Percentiles rank a stretch among this genome's conserved stretches.
phyloP scores from a whole-genome alignment of 2,888 invertebrate species.

The Abrostola tripartita region DNA sequence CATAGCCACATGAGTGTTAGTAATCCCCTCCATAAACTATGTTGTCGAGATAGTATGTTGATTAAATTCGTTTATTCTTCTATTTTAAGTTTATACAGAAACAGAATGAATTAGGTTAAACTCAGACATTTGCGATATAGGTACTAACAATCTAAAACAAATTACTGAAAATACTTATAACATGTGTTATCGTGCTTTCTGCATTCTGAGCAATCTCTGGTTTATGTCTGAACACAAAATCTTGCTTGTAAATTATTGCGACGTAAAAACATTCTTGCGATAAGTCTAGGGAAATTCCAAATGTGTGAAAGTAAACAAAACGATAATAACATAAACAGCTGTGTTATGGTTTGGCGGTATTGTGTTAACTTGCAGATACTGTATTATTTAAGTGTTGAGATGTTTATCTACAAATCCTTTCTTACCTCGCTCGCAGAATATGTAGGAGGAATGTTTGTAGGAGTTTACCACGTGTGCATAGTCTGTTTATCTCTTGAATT shows the following conservation, averaged over 20 bases:
- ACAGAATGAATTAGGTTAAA: conserved; percentile 11
- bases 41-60: background rate
- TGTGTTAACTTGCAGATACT: conserved; percentile 24
- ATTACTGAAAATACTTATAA: conserved; percentile 18
- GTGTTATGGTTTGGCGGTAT: conserved; percentile 36
- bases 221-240: conserved; percentile 39
- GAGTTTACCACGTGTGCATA: background rate
- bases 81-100: background rate
- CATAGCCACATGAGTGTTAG: conserved; percentile 39
- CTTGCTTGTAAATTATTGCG: conserved; percentile 39
- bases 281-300: conserved; percentile 31
- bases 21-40: conserved; percentile 33
- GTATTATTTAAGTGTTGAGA: conserved; percentile 23
- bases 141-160: conserved; percentile 23
- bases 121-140: conserved; percentile 13
- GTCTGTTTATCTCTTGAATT: conserved; percentile 1
- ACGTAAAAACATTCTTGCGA: conserved; percentile 36
- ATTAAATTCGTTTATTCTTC: too few species aligned
- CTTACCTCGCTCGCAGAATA: background rate
- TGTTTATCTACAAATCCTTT: conserved; percentile 15
- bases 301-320: conserved; percentile 44
- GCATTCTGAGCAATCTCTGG: conserved; percentile 31
- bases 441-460: background rate
- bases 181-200: conserved; percentile 21
- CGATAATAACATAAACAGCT: conserved; percentile 52